Evolutionary conservation across 2,797 vertebrate species (phyloP), one percentile per base, ranked within the genome.

Genomic region (Cryptoblepharus egeriae): DNA sequence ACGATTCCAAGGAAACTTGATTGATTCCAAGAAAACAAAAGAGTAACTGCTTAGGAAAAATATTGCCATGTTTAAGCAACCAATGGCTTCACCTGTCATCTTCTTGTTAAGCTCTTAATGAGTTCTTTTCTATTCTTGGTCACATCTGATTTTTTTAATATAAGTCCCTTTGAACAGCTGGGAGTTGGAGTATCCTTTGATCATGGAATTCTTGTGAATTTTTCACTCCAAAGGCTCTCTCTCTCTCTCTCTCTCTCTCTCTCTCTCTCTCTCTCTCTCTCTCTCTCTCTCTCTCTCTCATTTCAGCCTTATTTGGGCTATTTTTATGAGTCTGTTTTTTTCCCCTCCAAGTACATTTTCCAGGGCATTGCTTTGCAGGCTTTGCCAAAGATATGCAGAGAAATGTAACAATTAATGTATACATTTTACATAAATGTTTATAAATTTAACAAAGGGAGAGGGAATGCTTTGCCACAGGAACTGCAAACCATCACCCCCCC

Each of bases 101-200:
- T 92, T 96, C 94, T 95, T 95, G 96, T 97, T 97, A 97, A 96
- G 96, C 96, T 95, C 97, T 96, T 99, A 99, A 98, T 98, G 97
- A 98, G 97, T 95, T 96, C 96, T 96, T 96, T 96, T 97, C 97
- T 97, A 97, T 97, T 97, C 97, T 96, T 96, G 97, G 97, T 98
- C 97, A 98, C 97, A 98, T 98, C 96, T 94, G 97, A 97, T 87
- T 91, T 95, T 96, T 97, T 96, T 95, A 90, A 97, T 97, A 96
- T 88, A 92, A 97, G 96, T 97, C 96, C 96, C 97, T 99, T 98
- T 99, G 97, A 99, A 98, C 97, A 97, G 96, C 97, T 97, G 96
- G 95, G 97, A 98, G 97, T 97, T 97, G 96, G 95, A 97, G 96
- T 95, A 94, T 91, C 95, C 96, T 98, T 99, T 99, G 98, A 99